phyloP scores from a whole-genome alignment of 2,888 invertebrate genomes.

The Drosophila recens region DNA sequence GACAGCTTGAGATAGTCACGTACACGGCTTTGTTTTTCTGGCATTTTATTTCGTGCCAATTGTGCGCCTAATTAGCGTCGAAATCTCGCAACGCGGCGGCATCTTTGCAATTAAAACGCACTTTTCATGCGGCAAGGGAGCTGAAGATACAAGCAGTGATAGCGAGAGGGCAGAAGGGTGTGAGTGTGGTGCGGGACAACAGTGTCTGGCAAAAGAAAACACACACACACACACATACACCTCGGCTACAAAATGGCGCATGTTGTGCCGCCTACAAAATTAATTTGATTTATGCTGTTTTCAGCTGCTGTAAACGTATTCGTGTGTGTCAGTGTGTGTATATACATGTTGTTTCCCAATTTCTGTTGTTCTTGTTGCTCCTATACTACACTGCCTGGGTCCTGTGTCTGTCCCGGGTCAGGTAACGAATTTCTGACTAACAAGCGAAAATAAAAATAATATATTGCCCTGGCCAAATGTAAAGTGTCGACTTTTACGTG shows the following conservation, averaged over 20 bases:
- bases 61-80: constrained; percentile 81
- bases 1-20: constrained; percentile 80
- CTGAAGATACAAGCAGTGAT: neutral
- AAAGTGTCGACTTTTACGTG: constrained; percentile 78
- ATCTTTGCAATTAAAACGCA: constrained; percentile 83
- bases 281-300: constrained; percentile 82
- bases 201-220: constrained; percentile 39
- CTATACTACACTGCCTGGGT: constrained; percentile 29
- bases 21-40: constrained; percentile 70
- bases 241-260: constrained; percentile 71
- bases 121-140: constrained; percentile 54
- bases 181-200: neutral
- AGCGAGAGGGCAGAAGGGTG: neutral
- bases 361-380: constrained; percentile 30
- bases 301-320: constrained; percentile 46
- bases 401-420: constrained; percentile 40
- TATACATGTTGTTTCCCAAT: constrained; percentile 45
- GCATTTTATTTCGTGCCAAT: constrained; percentile 78
- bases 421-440: constrained; percentile 77
- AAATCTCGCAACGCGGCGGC: constrained; percentile 59
- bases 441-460: constrained; percentile 75
- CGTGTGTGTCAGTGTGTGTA: constrained; percentile 24
- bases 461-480: constrained; percentile 72
- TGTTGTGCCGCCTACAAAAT: constrained; percentile 78
- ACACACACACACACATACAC: constrained; percentile 9